Percentiles rank a stretch among this genome's conserved stretches.
Conservation (phyloP, 1,140 invertebrate species). For the Sogatella furcifera region DNA sequence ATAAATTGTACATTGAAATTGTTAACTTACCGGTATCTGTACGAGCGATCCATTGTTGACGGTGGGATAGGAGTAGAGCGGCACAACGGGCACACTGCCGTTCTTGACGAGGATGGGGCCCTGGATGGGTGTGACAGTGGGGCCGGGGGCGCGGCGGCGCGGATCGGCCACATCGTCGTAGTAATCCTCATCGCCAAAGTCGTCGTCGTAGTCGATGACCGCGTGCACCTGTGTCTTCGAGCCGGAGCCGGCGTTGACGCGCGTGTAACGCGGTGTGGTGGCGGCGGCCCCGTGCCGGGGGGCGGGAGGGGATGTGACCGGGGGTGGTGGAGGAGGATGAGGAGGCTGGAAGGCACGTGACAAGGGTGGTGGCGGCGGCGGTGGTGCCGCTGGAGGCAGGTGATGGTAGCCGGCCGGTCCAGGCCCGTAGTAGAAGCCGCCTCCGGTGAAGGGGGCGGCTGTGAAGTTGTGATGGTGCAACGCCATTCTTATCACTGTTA, state of each 20-base stretch:
- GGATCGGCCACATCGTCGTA: constrained; percentile 34
- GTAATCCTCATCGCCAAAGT: constrained; percentile 41
- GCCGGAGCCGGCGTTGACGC: constrained; percentile 28
- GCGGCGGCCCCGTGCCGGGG: not conserved
- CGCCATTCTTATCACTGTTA: not conserved
- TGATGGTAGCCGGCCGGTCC: not conserved
- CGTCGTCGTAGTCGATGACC: constrained; percentile 52
- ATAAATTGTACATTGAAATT: too few species aligned
- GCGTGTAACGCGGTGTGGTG: constrained; percentile 14
- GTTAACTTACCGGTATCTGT: constrained; percentile 70
- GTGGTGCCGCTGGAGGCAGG: not conserved
- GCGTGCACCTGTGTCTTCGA: constrained; percentile 56
- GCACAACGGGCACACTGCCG: constrained; percentile 69
- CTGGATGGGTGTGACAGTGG: constrained; percentile 62
- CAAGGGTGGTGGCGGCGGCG: constrained; percentile 3
- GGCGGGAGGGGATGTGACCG: not conserved
- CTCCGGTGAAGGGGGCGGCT: not conserved
- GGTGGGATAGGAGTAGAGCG: constrained; percentile 69
- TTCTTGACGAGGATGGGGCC: constrained; percentile 70
- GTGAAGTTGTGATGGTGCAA: not conserved
- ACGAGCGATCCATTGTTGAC: constrained; percentile 72
- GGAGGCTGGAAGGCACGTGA: constrained; percentile 6
- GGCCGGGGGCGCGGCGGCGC: constrained; percentile 19
- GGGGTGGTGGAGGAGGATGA: constrained; percentile 2
- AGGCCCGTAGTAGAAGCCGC: not conserved